Evolutionary conservation across 2,113 vertebrate genomes (phyloP).

Genomic region (Martes martes): DNA sequence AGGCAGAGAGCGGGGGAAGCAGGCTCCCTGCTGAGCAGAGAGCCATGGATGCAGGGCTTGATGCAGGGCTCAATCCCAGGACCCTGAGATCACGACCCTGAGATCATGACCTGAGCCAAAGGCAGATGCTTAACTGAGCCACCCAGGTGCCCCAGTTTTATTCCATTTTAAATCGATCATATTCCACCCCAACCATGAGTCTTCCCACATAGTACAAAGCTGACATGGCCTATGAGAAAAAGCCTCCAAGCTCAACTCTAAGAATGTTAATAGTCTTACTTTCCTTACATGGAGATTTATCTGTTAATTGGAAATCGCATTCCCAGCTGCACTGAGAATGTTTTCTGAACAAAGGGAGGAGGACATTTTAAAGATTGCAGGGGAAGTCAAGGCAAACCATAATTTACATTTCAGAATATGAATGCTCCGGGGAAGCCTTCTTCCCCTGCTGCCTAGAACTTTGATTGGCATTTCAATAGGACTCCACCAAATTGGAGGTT

Average conservation of each 20-base stretch:
- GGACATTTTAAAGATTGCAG: constrained; percentile 65
- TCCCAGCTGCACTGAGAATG: constrained; percentile 72
- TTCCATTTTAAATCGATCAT: neutral
- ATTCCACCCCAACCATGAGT: neutral
- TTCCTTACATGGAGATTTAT: neutral
- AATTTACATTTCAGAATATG: constrained; percentile 78
- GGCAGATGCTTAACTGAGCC: no score
- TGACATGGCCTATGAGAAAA: neutral
- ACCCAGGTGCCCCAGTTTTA: neutral
- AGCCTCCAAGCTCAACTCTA: neutral
- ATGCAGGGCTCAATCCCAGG: no score
- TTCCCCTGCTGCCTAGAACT: constrained; percentile 49
- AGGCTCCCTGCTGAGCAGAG: no score
- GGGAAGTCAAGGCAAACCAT: constrained; percentile 73
- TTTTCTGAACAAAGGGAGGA: constrained; percentile 74
- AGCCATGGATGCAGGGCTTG: no score
- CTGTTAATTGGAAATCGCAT: constrained; percentile 73
- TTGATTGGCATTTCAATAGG: constrained; percentile 72
- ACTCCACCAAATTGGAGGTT: constrained; percentile 53
- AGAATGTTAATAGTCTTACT: constrained; percentile 21
- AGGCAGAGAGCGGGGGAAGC: no score
- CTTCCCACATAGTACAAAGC: neutral
- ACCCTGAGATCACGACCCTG: no score
- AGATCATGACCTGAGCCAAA: no score
- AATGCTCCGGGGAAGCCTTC: constrained; percentile 65